These are phyloP conservation scores for Calyptomena viridis DNA, from an alignment of 2,113 vertebrate species.

Conservation along the genomic window DNA sequence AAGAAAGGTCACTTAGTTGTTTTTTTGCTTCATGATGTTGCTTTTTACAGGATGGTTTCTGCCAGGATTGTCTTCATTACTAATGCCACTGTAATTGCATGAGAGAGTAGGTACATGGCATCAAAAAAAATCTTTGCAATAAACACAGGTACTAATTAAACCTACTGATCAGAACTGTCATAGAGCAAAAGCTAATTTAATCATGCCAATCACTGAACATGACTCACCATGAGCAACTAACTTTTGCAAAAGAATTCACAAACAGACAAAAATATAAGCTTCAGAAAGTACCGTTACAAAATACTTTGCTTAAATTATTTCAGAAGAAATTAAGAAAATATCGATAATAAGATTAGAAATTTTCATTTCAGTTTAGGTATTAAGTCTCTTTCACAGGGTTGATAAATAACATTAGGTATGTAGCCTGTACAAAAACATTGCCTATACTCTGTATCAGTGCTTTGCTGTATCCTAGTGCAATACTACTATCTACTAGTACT, in stretches of 20 bases:
- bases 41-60: not conserved
- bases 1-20: not conserved
- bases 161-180: not conserved
- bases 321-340: not conserved
- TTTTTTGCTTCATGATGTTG: not conserved
- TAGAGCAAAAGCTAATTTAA: not conserved
- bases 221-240: not conserved
- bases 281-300: not conserved
- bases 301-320: not conserved
- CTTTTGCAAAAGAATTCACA: not conserved
- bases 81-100: not conserved
- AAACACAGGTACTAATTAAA: slow-evolving; percentile 27
- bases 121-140: not conserved
- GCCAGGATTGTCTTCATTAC: not conserved
- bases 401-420: not conserved
- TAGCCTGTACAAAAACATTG: not conserved
- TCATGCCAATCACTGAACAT: not conserved
- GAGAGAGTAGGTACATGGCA: not conserved
- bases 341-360: not conserved
- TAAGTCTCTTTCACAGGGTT: not conserved
- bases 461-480: too few relatives aligned
- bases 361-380: not conserved
- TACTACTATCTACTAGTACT: not conserved
- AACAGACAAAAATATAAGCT: not conserved
- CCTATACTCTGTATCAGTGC: too few relatives aligned